Base-by-base conservation (phyloP, 1,140 invertebrate species). In the Lithobius niger region DNA sequence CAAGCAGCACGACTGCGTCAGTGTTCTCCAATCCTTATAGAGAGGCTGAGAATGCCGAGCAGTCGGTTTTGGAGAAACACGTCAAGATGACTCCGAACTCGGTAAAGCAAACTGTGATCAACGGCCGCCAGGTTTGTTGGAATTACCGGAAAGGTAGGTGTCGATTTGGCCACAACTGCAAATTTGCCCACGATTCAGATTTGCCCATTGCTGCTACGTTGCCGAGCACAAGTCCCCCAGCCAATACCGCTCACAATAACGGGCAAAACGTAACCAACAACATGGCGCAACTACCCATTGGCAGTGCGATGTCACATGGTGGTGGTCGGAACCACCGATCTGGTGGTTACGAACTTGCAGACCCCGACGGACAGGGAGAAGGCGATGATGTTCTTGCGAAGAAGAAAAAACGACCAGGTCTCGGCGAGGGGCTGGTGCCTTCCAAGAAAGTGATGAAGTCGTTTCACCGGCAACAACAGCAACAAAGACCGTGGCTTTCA, bases 41-140 rank as follows among this genome's bases (percentile, higher is more conserved):
- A n/a, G 81, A 86, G 67, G 88, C 83, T n/a, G 89, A 93, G 67
- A 78, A 82, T 64, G 84, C 84, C 3, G 88, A 93, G 66, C 81
- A 82, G 54, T 85, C 86, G 1, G 83, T 90, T 50, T 70, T 94
- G 13, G 88, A 95, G 65, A 91, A 90, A 64, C 91, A 95, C 69
- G 91, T 95, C 0, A 92, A 93, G 77, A 90, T 95, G 86, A 84
- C 83, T 65, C 77, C 75, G 61, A 82, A 75, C 69, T 80, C 71
- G 72, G 82, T 73, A 77, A 79, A 83, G 64, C 76, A 78, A 1
- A 78, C 81, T 64, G 78, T 82, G 68, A 88, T 89, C 51, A 86
- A 91, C 69, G 88, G 87, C 0, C 84, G 82, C 62, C 88, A 89
- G 70, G 84, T 94, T 31, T 96, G 92, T 67, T 94, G 86, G 84